Conservation (phyloP, 2,888 invertebrate species). For the Portevinia maculata region DNA sequence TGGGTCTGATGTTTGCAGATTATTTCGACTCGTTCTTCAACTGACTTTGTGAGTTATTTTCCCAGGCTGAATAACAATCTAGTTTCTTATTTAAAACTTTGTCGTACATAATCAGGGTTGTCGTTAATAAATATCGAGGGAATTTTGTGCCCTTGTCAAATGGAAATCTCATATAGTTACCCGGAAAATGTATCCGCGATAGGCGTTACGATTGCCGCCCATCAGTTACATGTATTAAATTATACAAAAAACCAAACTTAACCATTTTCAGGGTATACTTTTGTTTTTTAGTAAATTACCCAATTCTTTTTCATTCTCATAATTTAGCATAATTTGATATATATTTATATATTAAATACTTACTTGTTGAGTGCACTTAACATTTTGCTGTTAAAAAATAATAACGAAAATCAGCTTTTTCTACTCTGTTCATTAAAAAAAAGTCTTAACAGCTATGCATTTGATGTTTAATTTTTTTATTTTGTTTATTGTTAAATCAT, state of each 20-base stretch:
- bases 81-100: no score
- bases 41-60: no score
- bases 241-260: neutral
- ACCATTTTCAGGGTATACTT: neutral
- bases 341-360: conserved; percentile 21
- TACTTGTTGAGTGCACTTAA: conserved; percentile 45
- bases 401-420: no score
- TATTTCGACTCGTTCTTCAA: no score
- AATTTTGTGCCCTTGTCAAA: no score
- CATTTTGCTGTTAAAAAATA: conserved; percentile 1
- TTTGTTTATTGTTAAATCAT: conserved; percentile 6
- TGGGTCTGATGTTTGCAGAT: no score
- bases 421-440: neutral
- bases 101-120: no score
- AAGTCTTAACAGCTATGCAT: neutral
- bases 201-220: neutral
- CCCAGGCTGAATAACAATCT: no score
- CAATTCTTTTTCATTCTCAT: neutral
- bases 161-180: no score
- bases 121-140: no score
- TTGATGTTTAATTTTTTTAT: neutral
- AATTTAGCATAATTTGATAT: neutral
- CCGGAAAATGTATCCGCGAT: no score
- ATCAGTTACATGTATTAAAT: neutral
- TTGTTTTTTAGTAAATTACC: conserved; percentile 3